Conservation (phyloP, 2,888 invertebrate species). For the Tholera decimalis region DNA sequence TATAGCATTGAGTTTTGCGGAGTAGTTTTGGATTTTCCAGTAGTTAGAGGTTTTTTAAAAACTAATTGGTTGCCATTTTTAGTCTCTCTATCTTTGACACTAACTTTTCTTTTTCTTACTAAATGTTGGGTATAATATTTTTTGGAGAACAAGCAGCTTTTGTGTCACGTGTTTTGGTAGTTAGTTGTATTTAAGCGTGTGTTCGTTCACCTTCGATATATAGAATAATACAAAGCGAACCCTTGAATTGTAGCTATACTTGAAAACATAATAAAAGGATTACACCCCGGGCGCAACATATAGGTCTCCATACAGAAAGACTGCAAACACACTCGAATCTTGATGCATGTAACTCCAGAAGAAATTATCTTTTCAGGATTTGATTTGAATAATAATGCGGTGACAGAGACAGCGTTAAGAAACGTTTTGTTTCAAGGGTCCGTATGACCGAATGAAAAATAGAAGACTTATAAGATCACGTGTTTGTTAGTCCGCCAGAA, state of each 20-base stretch:
- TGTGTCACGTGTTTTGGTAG: too few species aligned
- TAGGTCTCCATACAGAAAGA: too few species aligned
- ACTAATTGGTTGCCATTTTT: constrained; percentile 19
- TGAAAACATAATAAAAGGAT: not conserved
- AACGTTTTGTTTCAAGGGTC: not conserved
- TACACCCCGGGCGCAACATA: not conserved
- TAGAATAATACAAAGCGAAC: not conserved
- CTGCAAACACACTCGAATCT: too few species aligned
- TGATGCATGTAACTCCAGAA: too few species aligned
- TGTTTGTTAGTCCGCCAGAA: too few species aligned
- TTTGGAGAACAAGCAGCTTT: constrained; percentile 18
- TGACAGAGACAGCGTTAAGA: not conserved
- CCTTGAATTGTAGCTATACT: not conserved
- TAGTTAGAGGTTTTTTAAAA: constrained; percentile 55
- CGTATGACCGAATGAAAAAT: too few species aligned
- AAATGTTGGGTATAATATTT: constrained; percentile 12
- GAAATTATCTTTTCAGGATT: too few species aligned
- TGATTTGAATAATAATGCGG: not conserved
- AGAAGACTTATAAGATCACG: too few species aligned
- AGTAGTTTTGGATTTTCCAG: constrained; percentile 34
- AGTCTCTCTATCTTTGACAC: constrained; percentile 39
- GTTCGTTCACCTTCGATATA: constrained; percentile 24
- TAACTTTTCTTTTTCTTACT: constrained; percentile 55
- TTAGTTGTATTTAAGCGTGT: too few species aligned
- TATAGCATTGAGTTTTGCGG: constrained; percentile 37